A percentile compares a stretch with the other conserved stretches of the same genome.
phyloP scores from a whole-genome alignment of 2,888 invertebrate genomes.

The Empis livida region DNA sequence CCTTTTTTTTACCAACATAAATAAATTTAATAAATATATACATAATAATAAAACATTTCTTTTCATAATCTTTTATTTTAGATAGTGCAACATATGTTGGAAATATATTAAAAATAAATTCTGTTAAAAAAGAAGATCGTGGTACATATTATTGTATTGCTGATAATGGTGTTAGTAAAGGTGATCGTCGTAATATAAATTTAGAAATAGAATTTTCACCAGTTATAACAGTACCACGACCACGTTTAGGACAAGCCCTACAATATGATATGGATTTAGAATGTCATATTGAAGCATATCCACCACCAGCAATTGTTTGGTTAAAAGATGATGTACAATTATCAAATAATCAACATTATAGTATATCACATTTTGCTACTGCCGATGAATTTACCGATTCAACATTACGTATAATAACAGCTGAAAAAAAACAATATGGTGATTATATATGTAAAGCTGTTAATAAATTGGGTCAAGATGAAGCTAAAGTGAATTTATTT shows the following conservation, averaged over 20 bases:
- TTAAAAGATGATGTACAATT: conserved; percentile 69
- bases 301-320: conserved; percentile 87
- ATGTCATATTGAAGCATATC: conserved; percentile 90
- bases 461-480: conserved; percentile 74
- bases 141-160: conserved; percentile 92
- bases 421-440: conserved; percentile 83
- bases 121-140: conserved; percentile 75
- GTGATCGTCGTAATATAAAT: conserved; percentile 73
- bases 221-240: conserved; percentile 70
- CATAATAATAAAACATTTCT: background rate
- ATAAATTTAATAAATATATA: background rate
- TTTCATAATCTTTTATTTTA: conserved; percentile 15
- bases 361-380: conserved; percentile 80
- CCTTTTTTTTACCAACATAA: no score
- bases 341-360: conserved; percentile 83
- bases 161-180: conserved; percentile 77
- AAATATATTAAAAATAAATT: conserved; percentile 60
- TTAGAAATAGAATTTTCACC: conserved; percentile 85
- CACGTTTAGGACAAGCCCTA: conserved; percentile 70
- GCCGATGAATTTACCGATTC: conserved; percentile 88
- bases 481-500: conserved; percentile 66
- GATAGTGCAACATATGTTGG: conserved; percentile 49
- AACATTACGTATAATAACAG: conserved; percentile 75
- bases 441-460: conserved; percentile 75
- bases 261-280: conserved; percentile 92